These are phyloP conservation scores for Tenthredo scrophulariae DNA, from an alignment of 2,888 invertebrate genomes.

Conservation along the genomic window DNA sequence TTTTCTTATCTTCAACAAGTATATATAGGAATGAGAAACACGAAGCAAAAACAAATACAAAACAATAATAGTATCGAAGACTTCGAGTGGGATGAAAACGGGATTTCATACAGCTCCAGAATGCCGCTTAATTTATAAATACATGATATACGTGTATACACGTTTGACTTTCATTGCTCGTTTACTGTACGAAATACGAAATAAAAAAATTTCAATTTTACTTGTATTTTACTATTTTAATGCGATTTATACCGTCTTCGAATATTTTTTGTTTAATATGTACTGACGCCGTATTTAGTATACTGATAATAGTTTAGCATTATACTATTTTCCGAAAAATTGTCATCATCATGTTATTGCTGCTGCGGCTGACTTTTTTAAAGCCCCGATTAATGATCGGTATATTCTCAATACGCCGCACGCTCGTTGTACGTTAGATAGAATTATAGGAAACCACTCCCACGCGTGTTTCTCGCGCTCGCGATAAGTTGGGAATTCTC, in stretches of 20 bases:
- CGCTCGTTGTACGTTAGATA: background rate
- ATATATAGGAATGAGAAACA: background rate
- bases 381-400: background rate
- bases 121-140: background rate
- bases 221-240: background rate
- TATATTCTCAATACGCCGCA: background rate
- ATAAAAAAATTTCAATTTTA: background rate
- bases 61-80: background rate
- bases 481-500: conserved; percentile 19
- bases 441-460: background rate
- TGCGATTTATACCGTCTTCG: background rate
- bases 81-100: background rate
- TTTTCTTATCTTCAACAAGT: background rate
- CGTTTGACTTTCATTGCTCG: background rate
- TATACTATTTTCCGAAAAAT: background rate
- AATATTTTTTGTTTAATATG: background rate
- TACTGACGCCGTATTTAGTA: background rate
- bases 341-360: background rate
- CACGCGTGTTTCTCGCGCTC: background rate
- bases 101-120: background rate
- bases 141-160: background rate
- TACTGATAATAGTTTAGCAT: background rate
- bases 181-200: background rate
- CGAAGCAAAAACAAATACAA: background rate
- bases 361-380: background rate